A percentile compares a stretch with the other conserved stretches of the same genome.
These are phyloP conservation scores for Caenorhabditis virilis DNA, from an alignment of 2,888 invertebrate species.

Conservation along the genomic window DNA sequence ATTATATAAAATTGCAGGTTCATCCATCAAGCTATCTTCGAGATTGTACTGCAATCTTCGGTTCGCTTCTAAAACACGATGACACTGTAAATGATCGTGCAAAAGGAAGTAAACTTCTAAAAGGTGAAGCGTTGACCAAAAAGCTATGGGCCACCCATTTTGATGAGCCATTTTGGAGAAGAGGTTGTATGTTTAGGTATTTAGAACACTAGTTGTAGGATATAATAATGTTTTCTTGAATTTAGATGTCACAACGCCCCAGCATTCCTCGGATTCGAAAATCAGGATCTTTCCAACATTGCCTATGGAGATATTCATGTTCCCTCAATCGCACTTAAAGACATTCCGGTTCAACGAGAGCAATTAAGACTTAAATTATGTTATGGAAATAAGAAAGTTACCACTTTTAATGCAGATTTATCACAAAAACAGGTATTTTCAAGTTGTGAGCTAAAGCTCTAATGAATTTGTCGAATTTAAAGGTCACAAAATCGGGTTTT, in stretches of 20 bases:
- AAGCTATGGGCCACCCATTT: constrained; percentile 70
- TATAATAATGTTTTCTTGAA: not conserved
- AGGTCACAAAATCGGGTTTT: constrained; percentile 67
- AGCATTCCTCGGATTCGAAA: constrained; percentile 69
- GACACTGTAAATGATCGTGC: constrained; percentile 71
- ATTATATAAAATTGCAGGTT: constrained; percentile 37
- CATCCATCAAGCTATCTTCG: constrained; percentile 63
- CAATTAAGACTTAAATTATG: constrained; percentile 65
- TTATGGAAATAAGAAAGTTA: constrained; percentile 68
- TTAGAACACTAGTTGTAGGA: not conserved
- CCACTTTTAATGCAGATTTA: constrained; percentile 66
- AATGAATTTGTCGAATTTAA: constrained; percentile 7
- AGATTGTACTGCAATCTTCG: constrained; percentile 64
- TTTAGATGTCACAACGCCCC: constrained; percentile 70
- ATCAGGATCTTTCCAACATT: constrained; percentile 50
- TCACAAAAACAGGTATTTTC: constrained; percentile 64
- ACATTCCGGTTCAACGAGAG: constrained; percentile 67
- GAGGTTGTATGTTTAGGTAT: constrained; percentile 70
- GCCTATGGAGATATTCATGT: constrained; percentile 62
- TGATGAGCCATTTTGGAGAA: constrained; percentile 70
- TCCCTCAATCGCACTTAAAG: constrained; percentile 68
- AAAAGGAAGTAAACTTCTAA: constrained; percentile 70
- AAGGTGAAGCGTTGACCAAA: constrained; percentile 70
- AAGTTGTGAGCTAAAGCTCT: not conserved
- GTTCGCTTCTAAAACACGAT: constrained; percentile 71